Conservation (phyloP, 2,888 invertebrate species). For the Drosophila percnosoma region DNA sequence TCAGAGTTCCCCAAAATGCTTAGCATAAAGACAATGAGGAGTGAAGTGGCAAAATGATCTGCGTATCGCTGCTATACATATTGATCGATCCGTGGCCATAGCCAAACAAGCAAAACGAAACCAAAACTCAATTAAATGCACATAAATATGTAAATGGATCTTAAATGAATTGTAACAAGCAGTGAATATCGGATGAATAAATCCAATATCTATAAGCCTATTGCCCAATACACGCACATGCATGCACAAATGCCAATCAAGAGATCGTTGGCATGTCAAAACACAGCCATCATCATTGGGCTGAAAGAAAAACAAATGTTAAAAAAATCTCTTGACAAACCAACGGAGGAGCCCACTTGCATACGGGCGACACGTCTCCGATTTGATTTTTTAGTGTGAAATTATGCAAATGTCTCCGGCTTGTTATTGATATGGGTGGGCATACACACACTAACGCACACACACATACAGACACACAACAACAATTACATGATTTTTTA, state of each 20-base stretch:
- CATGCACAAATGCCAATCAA: slow-evolving; percentile 72
- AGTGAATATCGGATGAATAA: slow-evolving; percentile 56
- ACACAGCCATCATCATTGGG: slow-evolving; percentile 52
- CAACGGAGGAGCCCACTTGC: slow-evolving; percentile 18
- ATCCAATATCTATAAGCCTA: slow-evolving; percentile 37
- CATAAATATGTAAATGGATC: slow-evolving; percentile 74
- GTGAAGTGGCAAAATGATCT: slow-evolving; percentile 45
- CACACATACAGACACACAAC: slow-evolving; percentile 21
- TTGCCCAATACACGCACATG: slow-evolving; percentile 51
- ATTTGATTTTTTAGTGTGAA: slow-evolving; percentile 70
- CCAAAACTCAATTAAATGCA: slow-evolving; percentile 74
- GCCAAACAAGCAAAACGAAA: slow-evolving; percentile 53
- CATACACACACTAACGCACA: slow-evolving; percentile 31
- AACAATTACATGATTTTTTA: slow-evolving; percentile 66
- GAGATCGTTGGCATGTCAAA: slow-evolving; percentile 69
- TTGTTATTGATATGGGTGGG: slow-evolving; percentile 48
- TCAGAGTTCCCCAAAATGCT: slow-evolving; percentile 22
- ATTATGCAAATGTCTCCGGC: slow-evolving; percentile 69
- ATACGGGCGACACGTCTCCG: slow-evolving; percentile 32
- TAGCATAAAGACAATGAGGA: slow-evolving; percentile 51
- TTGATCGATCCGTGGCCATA: slow-evolving; percentile 21
- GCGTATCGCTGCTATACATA: slow-evolving; percentile 12
- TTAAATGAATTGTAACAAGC: slow-evolving; percentile 79
- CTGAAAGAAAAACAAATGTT: slow-evolving; percentile 31
- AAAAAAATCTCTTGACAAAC: slow-evolving; percentile 36